Base-by-base conservation (phyloP, 2,797 vertebrate genomes). In the Rousettus madagascariensis region DNA sequence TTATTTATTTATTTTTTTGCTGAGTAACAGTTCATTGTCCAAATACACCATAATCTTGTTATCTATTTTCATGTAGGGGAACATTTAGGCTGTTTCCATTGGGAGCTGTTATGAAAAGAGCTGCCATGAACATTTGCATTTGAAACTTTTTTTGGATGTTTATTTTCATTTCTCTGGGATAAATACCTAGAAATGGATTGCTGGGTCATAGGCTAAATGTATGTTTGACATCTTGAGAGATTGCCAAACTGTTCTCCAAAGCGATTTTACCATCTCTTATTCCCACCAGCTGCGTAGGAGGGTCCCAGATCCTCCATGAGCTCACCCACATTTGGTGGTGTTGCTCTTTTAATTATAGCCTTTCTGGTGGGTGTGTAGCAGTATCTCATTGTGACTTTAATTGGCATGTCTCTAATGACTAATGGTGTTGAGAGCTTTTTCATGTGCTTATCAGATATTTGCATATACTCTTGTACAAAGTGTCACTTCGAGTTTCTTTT, bases 251-350 rank as follows among this genome's bases (percentile, higher is more conserved):
- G 63, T 33, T 93, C 57, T 78, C 83, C 72, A 16, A 38, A 6
- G 53, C 0, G 0, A 26, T 3, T 0, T 5, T 2, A 3, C 38
- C 19, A 0, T 74, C 33, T 49, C 9, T 6, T 11, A 0, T 9
- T n/a, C 26, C 72, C 12, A 6, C 71, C 12, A 57, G 53, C 15
- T 4, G 5, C 0, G 0, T 1, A 2, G 49, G 33, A 19, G 36
- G 41, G 22, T 15, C 59, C 24, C 41, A 22, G 8, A 22, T 61
- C 19, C 19, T 59, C 17, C n/a, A 3, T 0, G 1, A 4, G 7
- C 5, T 71, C 20, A 1, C 36, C 43, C 38, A 9, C 12, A 0
- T 30, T 89, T 3, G 8, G 33, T 41, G 55, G 9, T 2, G 12
- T 8, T 16, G 68, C 10, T 51, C 46, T 43, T 71, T 69, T 43